These are phyloP conservation scores for Taxidea taxus DNA, from an alignment of 2,113 vertebrate species.

Conservation along the genomic window DNA sequence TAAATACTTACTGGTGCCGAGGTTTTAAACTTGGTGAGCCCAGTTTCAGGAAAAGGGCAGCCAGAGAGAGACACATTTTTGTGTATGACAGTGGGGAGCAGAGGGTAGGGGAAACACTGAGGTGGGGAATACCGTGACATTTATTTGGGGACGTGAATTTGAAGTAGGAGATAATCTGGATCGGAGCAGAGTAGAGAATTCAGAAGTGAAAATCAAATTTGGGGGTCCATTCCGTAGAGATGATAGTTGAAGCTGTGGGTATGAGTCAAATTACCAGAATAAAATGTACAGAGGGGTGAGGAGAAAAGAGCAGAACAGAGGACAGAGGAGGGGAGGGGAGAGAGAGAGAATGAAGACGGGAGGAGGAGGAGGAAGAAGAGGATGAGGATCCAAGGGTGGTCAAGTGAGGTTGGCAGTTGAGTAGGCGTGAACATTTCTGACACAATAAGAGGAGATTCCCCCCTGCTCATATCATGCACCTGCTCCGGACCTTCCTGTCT, in stretches of 20 bases:
- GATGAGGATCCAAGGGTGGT: no score
- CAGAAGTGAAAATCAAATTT: neutral
- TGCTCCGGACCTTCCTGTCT: neutral
- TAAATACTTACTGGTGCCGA: neutral
- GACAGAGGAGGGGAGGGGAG: fast-evolving
- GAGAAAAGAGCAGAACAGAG: neutral
- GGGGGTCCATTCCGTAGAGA: no score
- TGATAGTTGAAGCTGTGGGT: neutral
- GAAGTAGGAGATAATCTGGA: neutral
- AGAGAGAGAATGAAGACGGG: fast-evolving
- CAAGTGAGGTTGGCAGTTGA: neutral
- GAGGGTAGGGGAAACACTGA: no score
- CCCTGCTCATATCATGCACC: no score
- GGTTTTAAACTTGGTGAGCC: neutral
- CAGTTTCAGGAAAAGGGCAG: neutral
- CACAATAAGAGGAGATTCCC: neutral
- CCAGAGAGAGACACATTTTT: neutral
- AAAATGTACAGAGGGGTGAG: neutral
- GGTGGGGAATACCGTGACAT: fast-evolving
- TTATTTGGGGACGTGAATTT: neutral
- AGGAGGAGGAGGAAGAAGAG: neutral
- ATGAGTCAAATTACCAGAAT: neutral
- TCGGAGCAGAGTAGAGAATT: neutral
- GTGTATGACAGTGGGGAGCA: neutral
- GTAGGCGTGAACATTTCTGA: neutral